Conservation (phyloP, 2,797 vertebrate species). For the Avahi laniger region DNA sequence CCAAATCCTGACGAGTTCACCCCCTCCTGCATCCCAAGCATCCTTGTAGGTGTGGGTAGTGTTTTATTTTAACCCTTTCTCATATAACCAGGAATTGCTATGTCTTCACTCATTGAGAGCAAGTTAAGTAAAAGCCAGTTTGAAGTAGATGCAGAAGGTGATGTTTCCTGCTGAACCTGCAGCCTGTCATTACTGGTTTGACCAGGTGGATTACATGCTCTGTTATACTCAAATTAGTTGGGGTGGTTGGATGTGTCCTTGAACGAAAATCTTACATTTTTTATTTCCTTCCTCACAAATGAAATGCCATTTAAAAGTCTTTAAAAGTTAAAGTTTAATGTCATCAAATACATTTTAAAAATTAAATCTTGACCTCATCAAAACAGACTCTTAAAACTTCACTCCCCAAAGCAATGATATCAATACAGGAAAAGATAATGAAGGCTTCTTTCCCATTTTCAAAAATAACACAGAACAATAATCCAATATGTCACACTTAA, state of each 20-base stretch:
- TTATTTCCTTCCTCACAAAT: not conserved
- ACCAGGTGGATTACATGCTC: not conserved
- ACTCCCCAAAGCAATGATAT: slow-evolving; percentile 17
- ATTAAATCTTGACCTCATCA: not conserved
- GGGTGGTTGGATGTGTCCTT: not conserved
- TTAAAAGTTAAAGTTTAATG: slow-evolving; percentile 10
- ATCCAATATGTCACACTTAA: not conserved
- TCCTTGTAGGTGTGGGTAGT: not conserved
- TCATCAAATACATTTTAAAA: not conserved
- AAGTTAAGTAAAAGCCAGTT: not conserved
- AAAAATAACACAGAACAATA: slow-evolving; percentile 10
- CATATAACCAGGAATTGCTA: not conserved
- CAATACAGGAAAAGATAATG: slow-evolving; percentile 25
- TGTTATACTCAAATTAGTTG: not conserved
- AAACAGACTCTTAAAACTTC: not conserved
- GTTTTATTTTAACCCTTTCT: not conserved
- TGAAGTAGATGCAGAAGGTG: not conserved
- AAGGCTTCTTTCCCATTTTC: not conserved
- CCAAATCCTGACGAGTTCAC: not conserved
- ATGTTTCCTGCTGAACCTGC: not conserved
- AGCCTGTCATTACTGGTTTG: not conserved
- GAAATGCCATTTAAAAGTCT: slow-evolving; percentile 15
- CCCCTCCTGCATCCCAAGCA: not conserved
- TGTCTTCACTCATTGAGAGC: not conserved
- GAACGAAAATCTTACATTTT: not conserved